These are phyloP conservation scores for Dione vanillae DNA, from an alignment of 2,888 invertebrate species.

Conservation along the genomic window DNA sequence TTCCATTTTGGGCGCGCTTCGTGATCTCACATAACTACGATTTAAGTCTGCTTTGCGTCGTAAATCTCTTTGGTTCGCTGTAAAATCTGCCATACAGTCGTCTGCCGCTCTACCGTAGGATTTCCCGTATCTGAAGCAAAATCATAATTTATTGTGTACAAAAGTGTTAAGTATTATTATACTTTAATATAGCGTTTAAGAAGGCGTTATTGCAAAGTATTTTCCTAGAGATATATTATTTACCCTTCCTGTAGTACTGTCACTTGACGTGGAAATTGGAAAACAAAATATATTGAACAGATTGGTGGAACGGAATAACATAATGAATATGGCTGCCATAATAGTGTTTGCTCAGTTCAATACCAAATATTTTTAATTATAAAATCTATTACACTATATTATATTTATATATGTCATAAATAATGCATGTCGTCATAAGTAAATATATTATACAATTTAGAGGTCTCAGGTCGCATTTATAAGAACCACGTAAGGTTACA, in stretches of 20 bases:
- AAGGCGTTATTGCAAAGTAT: no score
- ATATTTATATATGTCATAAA: no score
- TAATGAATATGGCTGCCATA: neutral
- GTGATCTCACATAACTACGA: slow-evolving; percentile 74
- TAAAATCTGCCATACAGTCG: slow-evolving; percentile 85
- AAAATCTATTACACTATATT: neutral
- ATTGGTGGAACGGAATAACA: no score
- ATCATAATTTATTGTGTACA: neutral
- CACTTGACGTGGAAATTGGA: no score
- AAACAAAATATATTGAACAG: no score
- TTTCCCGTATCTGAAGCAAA: slow-evolving; percentile 75
- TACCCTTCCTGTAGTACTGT: no score
- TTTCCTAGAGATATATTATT: no score
- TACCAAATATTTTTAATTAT: neutral
- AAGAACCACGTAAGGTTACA: neutral
- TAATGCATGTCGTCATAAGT: neutral
- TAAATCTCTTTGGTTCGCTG: slow-evolving; percentile 73
- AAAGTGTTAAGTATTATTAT: no score
- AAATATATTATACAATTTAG: neutral
- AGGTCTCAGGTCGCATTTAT: slow-evolving; percentile 4
- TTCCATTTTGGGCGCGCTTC: slow-evolving; percentile 84
- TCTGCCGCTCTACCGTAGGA: slow-evolving; percentile 85
- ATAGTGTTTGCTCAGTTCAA: neutral
- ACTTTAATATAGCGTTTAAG: no score
- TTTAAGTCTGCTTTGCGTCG: slow-evolving; percentile 73